Percentiles rank a stretch among this genome's conserved stretches.
Evolutionary conservation across 2,888 invertebrate genomes (phyloP).

Genomic region (Conchocele bisecta): DNA sequence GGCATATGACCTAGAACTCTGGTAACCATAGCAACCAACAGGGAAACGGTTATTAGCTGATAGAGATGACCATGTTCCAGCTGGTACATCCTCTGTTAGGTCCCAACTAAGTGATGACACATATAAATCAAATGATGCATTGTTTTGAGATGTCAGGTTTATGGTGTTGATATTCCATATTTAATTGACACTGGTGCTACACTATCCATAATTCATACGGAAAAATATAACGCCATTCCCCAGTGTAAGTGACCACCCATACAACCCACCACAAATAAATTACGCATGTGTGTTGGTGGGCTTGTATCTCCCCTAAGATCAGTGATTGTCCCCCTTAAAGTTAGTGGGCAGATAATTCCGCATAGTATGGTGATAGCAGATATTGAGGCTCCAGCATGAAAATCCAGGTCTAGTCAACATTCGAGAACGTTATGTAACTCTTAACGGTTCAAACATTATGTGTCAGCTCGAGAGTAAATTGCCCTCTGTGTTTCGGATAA

Average conservation of each 20-base stretch:
- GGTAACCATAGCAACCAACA: not conserved
- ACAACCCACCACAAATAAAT: not conserved
- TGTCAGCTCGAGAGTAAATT: not conserved
- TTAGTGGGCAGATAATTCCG: not conserved
- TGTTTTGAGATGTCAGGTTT: not conserved
- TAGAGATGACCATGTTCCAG: not conserved
- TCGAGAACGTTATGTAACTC: not conserved
- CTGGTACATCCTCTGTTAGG: not conserved
- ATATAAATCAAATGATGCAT: too few relatives aligned
- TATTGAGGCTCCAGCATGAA: not conserved
- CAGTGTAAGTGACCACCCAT: not conserved
- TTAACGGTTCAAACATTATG: not conserved
- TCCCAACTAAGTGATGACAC: not conserved
- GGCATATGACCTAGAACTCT: not conserved
- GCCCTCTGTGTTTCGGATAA: not conserved
- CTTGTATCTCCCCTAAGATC: not conserved
- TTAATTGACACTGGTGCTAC: constrained; percentile 3
- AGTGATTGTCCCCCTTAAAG: not conserved
- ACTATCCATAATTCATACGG: not conserved
- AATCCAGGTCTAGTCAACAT: not conserved
- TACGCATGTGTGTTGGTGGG: not conserved
- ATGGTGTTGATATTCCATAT: not conserved
- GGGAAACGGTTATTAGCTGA: constrained; percentile 1
- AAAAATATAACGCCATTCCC: not conserved
- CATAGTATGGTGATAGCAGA: not conserved